phyloP scores from a whole-genome alignment of 2,797 vertebrate species.

The Lophotriccus pileatus region DNA sequence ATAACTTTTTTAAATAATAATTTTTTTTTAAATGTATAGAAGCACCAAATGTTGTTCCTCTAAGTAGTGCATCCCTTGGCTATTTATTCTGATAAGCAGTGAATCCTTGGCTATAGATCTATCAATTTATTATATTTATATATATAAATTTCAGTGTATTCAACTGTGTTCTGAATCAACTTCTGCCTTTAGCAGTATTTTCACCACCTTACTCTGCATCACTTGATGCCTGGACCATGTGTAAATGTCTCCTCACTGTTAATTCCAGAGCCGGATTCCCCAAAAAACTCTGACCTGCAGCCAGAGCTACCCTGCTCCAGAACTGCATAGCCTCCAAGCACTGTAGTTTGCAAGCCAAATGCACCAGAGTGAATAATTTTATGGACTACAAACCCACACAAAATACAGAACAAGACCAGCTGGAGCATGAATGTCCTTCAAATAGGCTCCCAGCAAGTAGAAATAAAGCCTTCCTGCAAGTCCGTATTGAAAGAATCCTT shows the following conservation, averaged over 20 bases:
- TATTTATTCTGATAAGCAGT: not conserved
- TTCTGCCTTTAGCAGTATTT: not conserved
- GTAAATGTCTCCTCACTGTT: rapidly evolving
- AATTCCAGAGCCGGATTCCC: not conserved
- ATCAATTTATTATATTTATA: not conserved
- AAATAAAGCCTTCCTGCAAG: not conserved
- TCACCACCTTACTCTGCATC: not conserved
- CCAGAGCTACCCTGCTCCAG: not conserved
- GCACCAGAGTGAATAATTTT: not conserved
- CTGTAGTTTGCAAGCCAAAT: rapidly evolving
- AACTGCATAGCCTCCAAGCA: not conserved
- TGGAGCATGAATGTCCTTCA: not conserved
- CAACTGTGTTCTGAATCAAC: not conserved
- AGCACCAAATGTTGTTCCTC: not conserved
- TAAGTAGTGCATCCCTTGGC: not conserved
- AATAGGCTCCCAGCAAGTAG: rapidly evolving
- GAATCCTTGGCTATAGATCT: not conserved
- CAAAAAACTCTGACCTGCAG: not conserved
- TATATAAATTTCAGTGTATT: not conserved
- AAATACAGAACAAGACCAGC: not conserved
- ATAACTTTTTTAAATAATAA: rapidly evolving
- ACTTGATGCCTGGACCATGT: no score
- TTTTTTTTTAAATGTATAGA: not conserved
- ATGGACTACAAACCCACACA: not conserved
- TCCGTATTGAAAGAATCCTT: rapidly evolving